Percentiles rank a stretch among this genome's conserved stretches.
phyloP scores from a whole-genome alignment of 2,797 vertebrate species.

The Thripadectes ignobilis region DNA sequence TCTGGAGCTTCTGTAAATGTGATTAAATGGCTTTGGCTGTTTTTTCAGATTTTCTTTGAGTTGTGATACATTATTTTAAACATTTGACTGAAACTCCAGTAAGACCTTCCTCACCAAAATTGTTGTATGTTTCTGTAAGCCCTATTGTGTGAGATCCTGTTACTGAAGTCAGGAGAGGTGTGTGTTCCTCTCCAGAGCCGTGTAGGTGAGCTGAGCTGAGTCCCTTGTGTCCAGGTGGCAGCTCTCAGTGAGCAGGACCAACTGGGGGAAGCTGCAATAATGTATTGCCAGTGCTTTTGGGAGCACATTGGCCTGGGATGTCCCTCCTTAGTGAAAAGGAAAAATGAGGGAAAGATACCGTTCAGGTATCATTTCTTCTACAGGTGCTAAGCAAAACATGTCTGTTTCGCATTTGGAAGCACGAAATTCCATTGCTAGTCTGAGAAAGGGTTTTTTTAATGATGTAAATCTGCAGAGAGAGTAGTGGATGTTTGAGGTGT shows the following conservation, averaged over 20 bases:
- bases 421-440: neutral
- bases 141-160: neutral
- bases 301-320: no score
- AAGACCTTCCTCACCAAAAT: neutral
- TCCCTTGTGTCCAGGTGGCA: neutral
- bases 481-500: neutral
- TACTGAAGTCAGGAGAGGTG: neutral
- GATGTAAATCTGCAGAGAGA: neutral
- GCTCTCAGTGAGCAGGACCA: accelerated
- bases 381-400: neutral
- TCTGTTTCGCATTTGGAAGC: neutral
- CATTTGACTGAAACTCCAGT: neutral
- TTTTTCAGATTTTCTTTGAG: neutral
- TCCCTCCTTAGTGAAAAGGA: neutral
- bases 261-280: neutral
- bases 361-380: neutral
- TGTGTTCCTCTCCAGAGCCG: neutral
- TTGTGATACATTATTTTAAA: neutral
- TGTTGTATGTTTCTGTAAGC: neutral
- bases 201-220: neutral
- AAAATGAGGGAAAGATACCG: neutral
- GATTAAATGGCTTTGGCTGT: neutral
- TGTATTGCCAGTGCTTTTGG: neutral
- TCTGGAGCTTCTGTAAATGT: neutral
- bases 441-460: neutral